Base-by-base conservation (phyloP, 2,113 vertebrate species). In the Leucosticte australis region DNA sequence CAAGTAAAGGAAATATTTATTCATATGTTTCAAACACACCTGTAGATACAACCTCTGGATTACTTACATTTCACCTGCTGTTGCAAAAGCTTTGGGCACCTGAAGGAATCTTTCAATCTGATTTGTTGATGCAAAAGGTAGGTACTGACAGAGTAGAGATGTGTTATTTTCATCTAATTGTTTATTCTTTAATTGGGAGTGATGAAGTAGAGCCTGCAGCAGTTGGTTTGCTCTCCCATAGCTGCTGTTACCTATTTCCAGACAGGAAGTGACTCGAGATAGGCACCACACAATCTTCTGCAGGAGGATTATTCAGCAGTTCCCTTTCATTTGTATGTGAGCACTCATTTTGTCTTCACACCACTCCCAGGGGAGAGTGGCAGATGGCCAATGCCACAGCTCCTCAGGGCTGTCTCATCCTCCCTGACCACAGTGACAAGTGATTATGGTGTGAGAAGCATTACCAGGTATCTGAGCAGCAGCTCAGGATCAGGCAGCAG, bases 341-440 rank as follows among this genome's bases (percentile, higher is more conserved):
- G 42, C 20, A 30, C 17, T 78, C 56, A 26, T 63, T 90, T 75
- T 71, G 26, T 18, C 42, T 46, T 62, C 39, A 79, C 11, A 42
- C 7, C 21, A 31, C 26, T n/a, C 33, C 75, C 1, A 0, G 27
- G 52, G 71, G n/a, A 78, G 63, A 57, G 46, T 21, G 56, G 39
- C 65, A 87, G 65, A 70, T 30, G 60, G 47, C 55, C n/a, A 78
- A 47, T 0, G 0, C 19, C 31, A 71, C 46, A 67, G 23, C 21
- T 57, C 27, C 19, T 90, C n/a, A 63, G 22, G 22, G 52, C n/a
- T 19, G 47, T 11, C 69, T 39, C 31, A 30, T 5, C 17, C 23
- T 57, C 28, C 35, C 33, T 4, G 0, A 26, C 3, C 3, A 3
- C 0, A 63, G 69, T n/a, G 23, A 70, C 20, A 78, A 69, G 42